Evolutionary conservation across 2,888 invertebrate genomes (phyloP).

Genomic region (Sesamia inferens): DNA sequence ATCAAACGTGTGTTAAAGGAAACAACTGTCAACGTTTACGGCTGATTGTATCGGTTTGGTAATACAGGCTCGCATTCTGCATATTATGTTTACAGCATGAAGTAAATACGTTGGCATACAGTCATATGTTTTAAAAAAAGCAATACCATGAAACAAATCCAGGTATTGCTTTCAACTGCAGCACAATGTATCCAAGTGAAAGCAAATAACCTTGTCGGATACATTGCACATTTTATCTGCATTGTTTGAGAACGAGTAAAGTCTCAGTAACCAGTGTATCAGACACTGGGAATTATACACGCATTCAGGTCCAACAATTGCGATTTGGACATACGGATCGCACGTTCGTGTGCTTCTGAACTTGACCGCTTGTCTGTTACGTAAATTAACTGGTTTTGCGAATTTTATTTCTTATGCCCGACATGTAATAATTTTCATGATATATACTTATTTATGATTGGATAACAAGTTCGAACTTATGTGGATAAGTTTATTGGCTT

Average conservation of each 20-base stretch:
- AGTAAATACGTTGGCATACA: background rate
- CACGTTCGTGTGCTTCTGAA: constrained; percentile 57
- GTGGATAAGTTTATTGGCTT: background rate
- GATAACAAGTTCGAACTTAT: constrained; percentile 1
- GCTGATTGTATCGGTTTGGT: background rate
- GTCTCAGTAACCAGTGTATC: constrained; percentile 19
- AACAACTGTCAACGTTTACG: background rate
- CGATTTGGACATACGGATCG: constrained; percentile 44
- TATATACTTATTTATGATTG: background rate
- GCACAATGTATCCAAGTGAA: constrained; percentile 17
- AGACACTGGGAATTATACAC: constrained; percentile 29
- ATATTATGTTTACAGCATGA: background rate
- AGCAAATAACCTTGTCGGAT: constrained; percentile 21
- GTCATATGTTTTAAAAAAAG: constrained; percentile 2
- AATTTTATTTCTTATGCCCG: constrained; percentile 32
- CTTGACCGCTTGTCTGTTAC: constrained; percentile 61
- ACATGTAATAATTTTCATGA: background rate
- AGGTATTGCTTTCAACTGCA: constrained; percentile 16
- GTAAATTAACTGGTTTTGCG: constrained; percentile 56
- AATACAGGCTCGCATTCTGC: background rate
- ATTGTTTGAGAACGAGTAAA: constrained; percentile 9
- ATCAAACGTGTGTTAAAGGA: background rate
- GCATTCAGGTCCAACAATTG: constrained; percentile 27
- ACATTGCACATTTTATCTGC: constrained; percentile 30
- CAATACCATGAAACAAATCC: constrained; percentile 11